phyloP scores from a whole-genome alignment of 2,113 vertebrate genomes.

The Acrocephalus arundinaceus region DNA sequence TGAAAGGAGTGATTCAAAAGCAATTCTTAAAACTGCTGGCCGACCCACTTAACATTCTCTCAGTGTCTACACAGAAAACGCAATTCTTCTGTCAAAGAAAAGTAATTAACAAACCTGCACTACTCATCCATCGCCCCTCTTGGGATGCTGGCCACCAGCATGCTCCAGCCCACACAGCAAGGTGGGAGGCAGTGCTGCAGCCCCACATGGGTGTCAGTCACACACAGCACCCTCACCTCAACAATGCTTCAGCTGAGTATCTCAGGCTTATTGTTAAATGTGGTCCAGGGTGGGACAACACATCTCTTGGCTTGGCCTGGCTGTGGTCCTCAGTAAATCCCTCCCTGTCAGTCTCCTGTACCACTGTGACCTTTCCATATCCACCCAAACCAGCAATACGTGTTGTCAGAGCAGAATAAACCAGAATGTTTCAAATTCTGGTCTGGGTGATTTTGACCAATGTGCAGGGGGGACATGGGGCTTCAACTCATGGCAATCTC shows the following conservation, averaged over 20 bases:
- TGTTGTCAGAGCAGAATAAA: background rate
- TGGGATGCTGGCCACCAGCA: background rate
- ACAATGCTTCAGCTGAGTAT: rapidly evolving
- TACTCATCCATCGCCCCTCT: background rate
- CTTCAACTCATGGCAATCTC: rapidly evolving
- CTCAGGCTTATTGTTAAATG: no score
- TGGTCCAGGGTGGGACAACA: background rate
- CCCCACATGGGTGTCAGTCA: rapidly evolving
- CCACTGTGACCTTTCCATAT: rapidly evolving
- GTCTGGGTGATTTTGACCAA: background rate
- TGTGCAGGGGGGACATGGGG: background rate
- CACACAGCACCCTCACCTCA: background rate
- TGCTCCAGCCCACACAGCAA: rapidly evolving
- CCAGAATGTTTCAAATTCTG: background rate
- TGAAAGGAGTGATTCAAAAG: background rate
- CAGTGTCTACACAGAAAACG: background rate
- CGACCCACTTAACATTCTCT: background rate
- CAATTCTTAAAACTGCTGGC: background rate
- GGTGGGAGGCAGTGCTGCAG: rapidly evolving
- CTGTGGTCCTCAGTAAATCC: background rate
- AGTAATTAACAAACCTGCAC: background rate
- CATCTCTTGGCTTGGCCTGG: background rate
- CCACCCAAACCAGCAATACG: rapidly evolving
- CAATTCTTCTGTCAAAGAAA: background rate
- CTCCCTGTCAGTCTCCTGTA: background rate